Conservation (phyloP, 2,113 vertebrate species). For the cat (Felis catus) region F.catus_Fca126_mat1.0 CM031417.1:81350501-81351000, state of each 20-base stretch:
- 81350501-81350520: slow-evolving; percentile 31
- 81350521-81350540: not conserved
- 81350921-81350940: not conserved
- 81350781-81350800: not conserved
- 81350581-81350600: not conserved
- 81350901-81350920: not conserved
- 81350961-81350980: not conserved
- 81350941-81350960: not conserved
- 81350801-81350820: not conserved
- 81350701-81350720: slow-evolving; percentile 3
- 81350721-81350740: slow-evolving; percentile 19
- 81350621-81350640: not conserved
- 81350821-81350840: not conserved
- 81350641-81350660: not conserved
- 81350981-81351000: slow-evolving; percentile 6
- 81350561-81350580: not conserved
- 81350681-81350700: not conserved
- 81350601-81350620: not conserved
- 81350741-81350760: not conserved
- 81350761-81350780: slow-evolving; percentile 35
- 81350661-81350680: slow-evolving; percentile 2
- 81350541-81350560: slow-evolving; percentile 15
- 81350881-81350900: not conserved
- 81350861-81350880: not conserved
- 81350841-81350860: not conserved